Evolutionary conservation across 2,113 vertebrate species (phyloP).

Genomic region (Nesogale talazaci): DNA sequence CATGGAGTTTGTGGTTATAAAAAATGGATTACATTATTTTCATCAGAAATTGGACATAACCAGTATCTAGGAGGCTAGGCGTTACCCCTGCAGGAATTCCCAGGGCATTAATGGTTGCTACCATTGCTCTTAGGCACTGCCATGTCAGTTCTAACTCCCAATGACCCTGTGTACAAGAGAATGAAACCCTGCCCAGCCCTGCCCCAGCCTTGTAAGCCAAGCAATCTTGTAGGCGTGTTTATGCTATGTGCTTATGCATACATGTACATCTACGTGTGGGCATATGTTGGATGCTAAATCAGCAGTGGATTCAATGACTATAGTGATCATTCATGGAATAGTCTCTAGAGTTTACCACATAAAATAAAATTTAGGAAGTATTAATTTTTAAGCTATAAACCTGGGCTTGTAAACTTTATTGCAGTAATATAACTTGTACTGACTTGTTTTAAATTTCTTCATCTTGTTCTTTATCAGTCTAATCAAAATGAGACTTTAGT

Average conservation of each 20-base stretch:
- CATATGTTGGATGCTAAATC: neutral
- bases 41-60: conserved; percentile 9
- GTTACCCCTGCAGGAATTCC: too few relatives aligned
- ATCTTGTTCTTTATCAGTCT: conserved; percentile 48
- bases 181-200: too few relatives aligned
- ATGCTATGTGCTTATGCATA: neutral
- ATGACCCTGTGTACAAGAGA: too few relatives aligned
- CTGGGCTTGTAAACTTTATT: conserved; percentile 57
- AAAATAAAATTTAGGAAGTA: conserved; percentile 60
- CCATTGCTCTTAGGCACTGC: too few relatives aligned
- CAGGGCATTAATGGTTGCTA: too few relatives aligned
- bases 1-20: conserved; percentile 5
- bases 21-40: conserved; percentile 25
- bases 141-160: too few relatives aligned
- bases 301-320: neutral
- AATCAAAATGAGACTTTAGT: conserved; percentile 44
- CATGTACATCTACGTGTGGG: neutral
- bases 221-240: neutral
- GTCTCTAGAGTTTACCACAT: conserved; percentile 30
- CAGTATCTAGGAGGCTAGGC: neutral
- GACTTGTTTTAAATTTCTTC: conserved; percentile 58
- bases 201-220: conserved; percentile 3
- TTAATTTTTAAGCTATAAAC: conserved; percentile 66
- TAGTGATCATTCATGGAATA: neutral
- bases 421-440: conserved; percentile 47